Base-by-base conservation (phyloP, 2,797 vertebrate species). In the Lophius americanus region DNA sequence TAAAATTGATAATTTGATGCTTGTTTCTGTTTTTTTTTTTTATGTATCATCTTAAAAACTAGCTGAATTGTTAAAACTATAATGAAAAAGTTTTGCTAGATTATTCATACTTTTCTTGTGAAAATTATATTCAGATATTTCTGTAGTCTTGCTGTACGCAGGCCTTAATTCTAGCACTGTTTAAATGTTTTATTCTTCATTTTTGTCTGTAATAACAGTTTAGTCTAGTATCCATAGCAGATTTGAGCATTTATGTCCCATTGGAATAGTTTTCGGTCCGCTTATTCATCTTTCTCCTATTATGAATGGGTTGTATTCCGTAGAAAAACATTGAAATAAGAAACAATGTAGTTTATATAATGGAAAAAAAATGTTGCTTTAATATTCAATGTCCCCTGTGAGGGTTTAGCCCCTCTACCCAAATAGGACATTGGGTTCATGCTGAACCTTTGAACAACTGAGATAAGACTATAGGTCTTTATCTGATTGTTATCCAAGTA, bases 151-250 rank as follows among this genome's bases (percentile, higher is more conserved):
- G 5, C 64, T 56, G 6, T 64, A 44, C 51, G 49, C 63, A 69
- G 75, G 55, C 62, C 56, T 65, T 55, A 38, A 61, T 11, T 57
- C 10, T 52, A 39, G 7, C 36, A 64, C 42, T 77, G 56, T 78
- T 12, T 56, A 36, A 65, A 71, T 82, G 51, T 72, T 68, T 68
- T 57, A 55, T 46, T 71, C 47, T 66, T 71, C 59, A 68, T 75
- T 70, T 71, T 70, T 77, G 53, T 77, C 69, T 48, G 1, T 37
- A 70, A 9, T 73, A 64, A 63, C 78, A 59, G 4, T 73, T 79
- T 52, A 39, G 14, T 68, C 9, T 58, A 44, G 57, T 73, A 60
- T 63, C 54, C 43, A 65, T 63, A 8, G 64, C 14, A 44, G 2
- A 65, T 33, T 42, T 59, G 23, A 73, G 47, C 23, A 68, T 70